A percentile compares a stretch with the other conserved stretches of the same genome.
Evolutionary conservation across 1,140 invertebrate species (phyloP).

Genomic region (Drosophila paulistorum): DNA sequence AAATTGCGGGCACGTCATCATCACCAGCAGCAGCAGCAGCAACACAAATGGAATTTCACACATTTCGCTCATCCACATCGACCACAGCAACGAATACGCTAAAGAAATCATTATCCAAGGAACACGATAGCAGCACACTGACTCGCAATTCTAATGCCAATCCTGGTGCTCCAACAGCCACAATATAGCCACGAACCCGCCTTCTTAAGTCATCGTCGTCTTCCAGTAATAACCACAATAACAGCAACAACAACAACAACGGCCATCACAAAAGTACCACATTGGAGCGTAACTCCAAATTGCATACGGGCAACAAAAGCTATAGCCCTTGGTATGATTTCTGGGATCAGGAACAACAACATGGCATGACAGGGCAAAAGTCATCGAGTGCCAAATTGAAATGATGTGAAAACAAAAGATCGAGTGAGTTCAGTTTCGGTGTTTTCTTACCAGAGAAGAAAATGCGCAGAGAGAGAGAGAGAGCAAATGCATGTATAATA

Average conservation of each 20-base stretch:
- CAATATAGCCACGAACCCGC: conserved; percentile 88
- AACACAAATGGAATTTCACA: conserved; percentile 83
- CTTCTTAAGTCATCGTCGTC: conserved; percentile 82
- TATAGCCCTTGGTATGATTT: conserved; percentile 95
- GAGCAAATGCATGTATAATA: background rate
- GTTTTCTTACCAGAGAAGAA: conserved; percentile 74
- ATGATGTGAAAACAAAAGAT: conserved; percentile 21
- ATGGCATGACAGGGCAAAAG: conserved; percentile 63
- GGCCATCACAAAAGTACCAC: conserved; percentile 69
- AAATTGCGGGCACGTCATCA: conserved; percentile 68
- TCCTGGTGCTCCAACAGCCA: conserved; percentile 81
- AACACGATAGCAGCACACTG: conserved; percentile 67
- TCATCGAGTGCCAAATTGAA: conserved; percentile 74
- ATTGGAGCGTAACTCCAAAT: conserved; percentile 65
- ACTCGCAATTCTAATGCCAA: conserved; percentile 67
- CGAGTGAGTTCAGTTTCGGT: conserved; percentile 73
- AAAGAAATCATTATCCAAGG: conserved; percentile 67
- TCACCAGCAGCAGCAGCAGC: conserved; percentile 34
- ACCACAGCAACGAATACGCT: conserved; percentile 57
- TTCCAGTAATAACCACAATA: conserved; percentile 53
- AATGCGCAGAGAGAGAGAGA: conserved; percentile 63
- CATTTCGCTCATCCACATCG: conserved; percentile 77
- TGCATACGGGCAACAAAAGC: conserved; percentile 84
- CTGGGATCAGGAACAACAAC: conserved; percentile 86
- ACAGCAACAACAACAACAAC: conserved; percentile 59